Conservation (phyloP, 35 echinoderm and acorn worm genomes). For the Lytechinus variegatus region DNA sequence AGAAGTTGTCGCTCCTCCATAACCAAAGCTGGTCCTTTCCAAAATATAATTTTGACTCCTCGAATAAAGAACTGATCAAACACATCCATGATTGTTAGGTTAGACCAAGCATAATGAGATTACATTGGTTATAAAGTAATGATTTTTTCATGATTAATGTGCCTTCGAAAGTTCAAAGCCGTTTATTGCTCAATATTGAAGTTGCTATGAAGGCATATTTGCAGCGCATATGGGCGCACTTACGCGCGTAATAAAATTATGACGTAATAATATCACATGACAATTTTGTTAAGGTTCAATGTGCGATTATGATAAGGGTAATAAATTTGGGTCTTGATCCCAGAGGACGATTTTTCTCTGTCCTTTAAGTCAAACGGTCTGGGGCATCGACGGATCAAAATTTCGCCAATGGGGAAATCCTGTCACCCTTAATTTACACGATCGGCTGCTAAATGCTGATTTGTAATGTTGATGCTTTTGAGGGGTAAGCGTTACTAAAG, state of each 20-base stretch:
- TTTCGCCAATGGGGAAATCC: no score
- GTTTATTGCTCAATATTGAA: not conserved
- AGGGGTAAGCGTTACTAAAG: no score
- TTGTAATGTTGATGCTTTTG: no score
- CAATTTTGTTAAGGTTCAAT: not conserved
- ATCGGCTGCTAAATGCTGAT: no score
- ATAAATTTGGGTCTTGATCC: no score
- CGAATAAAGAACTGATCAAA: constrained; percentile 5
- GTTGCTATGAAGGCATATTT: not conserved
- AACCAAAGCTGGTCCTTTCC: not conserved
- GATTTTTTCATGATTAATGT: no score
- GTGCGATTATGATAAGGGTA: not conserved
- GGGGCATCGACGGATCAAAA: no score
- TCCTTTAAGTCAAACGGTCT: no score
- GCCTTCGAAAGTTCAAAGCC: not conserved
- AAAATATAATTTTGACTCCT: constrained; percentile 32
- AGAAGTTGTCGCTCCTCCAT: not conserved
- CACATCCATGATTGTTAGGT: not conserved
- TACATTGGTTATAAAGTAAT: no score
- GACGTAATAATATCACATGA: not conserved
- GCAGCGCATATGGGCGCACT: not conserved
- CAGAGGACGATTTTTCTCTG: no score
- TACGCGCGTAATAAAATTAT: not conserved
- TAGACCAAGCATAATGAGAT: no score
- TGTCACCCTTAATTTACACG: no score